A percentile compares a stretch with the other conserved stretches of the same genome.
These are phyloP conservation scores for Aphrophora alni DNA, from an alignment of 2,888 invertebrate species.

Conservation along the genomic window DNA sequence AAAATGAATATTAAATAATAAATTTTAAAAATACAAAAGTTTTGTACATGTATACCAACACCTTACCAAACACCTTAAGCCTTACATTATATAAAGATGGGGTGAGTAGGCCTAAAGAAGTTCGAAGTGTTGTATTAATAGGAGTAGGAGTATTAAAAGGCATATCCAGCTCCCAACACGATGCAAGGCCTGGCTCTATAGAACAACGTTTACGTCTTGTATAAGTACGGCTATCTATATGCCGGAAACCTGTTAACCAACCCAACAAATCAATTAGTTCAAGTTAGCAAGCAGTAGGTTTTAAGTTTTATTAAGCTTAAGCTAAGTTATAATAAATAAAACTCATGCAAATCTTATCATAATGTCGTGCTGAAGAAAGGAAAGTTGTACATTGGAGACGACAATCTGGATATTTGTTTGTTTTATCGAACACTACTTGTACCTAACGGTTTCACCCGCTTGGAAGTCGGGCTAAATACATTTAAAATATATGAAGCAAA, in stretches of 20 bases:
- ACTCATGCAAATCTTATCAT: no score
- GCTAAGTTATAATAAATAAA: no score
- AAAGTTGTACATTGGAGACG: no score
- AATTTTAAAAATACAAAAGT: no score
- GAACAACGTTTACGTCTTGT: slow-evolving; percentile 32
- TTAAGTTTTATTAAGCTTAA: no score
- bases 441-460: no score
- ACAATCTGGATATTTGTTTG: no score
- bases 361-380: no score
- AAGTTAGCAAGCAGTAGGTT: not conserved
- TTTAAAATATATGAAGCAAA: no score
- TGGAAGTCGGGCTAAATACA: no score
- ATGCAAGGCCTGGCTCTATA: slow-evolving; percentile 16
- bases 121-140: not conserved
- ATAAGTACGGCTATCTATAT: slow-evolving; percentile 34
- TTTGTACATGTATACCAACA: not conserved
- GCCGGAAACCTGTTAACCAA: slow-evolving; percentile 11
- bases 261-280: not conserved
- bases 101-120: slow-evolving; percentile 24
- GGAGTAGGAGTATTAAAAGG: not conserved
- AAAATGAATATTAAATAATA: no score
- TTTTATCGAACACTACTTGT: no score
- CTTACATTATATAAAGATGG: not conserved
- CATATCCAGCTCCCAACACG: slow-evolving; percentile 14
- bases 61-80: not conserved